These are phyloP conservation scores for Pectinophora gossypiella DNA, from an alignment of 1,140 invertebrate genomes.

Conservation along the genomic window DNA sequence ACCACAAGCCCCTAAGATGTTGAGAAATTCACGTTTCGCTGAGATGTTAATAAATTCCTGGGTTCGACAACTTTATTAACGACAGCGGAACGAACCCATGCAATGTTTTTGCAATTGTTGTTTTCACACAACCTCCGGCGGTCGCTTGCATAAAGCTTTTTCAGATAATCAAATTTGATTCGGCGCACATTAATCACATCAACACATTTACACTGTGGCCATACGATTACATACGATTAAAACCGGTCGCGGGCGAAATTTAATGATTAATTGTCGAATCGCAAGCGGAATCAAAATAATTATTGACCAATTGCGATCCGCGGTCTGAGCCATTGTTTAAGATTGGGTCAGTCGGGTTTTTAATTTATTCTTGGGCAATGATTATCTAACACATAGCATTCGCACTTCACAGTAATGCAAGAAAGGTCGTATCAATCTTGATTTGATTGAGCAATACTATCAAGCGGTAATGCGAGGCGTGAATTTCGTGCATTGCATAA, in stretches of 20 bases:
- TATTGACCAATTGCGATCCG: conserved; percentile 19
- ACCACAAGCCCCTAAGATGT: neutral
- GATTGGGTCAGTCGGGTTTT: conserved; percentile 16
- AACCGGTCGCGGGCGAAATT: conserved; percentile 35
- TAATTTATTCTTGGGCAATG: conserved; percentile 17
- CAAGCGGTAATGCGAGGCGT: conserved; percentile 22
- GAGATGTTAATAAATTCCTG: too few species aligned
- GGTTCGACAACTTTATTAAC: too few species aligned
- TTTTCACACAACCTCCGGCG: neutral
- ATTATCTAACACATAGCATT: conserved; percentile 3
- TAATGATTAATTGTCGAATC: conserved; percentile 56
- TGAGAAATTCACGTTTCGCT: too few species aligned
- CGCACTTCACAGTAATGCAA: neutral
- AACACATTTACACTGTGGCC: conserved; percentile 46
- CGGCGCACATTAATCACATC: conserved; percentile 56
- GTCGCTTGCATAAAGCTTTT: conserved; percentile 21
- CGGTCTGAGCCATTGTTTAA: conserved; percentile 30
- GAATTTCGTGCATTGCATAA: conserved; percentile 42
- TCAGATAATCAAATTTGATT: conserved; percentile 52
- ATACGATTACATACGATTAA: conserved; percentile 35
- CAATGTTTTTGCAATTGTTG: conserved; percentile 15
- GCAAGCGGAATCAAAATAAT: conserved; percentile 45
- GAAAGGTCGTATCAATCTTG: conserved; percentile 21
- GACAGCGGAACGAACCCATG: too few species aligned
- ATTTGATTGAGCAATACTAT: conserved; percentile 25